Conservation (phyloP, 2,113 vertebrate genomes). For the Mobula hypostoma region DNA sequence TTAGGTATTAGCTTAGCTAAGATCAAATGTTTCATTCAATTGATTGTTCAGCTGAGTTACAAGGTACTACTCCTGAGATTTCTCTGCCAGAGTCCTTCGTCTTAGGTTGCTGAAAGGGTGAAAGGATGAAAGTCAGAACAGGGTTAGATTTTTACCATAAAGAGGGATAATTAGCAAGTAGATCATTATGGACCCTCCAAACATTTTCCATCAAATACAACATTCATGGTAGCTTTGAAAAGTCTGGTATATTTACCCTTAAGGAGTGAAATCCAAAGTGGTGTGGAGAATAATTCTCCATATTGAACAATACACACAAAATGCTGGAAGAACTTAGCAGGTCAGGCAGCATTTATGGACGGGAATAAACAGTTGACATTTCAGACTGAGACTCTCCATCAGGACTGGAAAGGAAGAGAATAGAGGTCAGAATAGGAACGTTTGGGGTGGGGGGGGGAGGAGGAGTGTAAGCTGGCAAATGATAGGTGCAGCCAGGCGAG, state of each 20-base stretch:
- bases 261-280: not conserved
- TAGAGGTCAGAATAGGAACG: no score
- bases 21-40: not conserved
- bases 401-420: no score
- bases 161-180: not conserved
- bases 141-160: not conserved
- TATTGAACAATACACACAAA: no score
- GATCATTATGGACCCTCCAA: not conserved
- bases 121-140: not conserved
- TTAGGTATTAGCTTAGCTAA: no score
- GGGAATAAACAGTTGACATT: no score
- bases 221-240: not conserved
- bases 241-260: not conserved
- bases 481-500: no score
- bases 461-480: no score
- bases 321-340: no score
- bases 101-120: not conserved
- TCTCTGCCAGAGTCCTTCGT: not conserved
- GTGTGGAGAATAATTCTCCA: no score
- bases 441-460: no score
- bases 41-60: not conserved
- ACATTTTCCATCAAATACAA: not conserved
- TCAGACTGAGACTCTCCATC: no score
- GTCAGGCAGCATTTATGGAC: no score
- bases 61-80: not conserved